Evolutionary conservation across 1,140 invertebrate species (phyloP).

Genomic region (Magallana ariakensis): DNA sequence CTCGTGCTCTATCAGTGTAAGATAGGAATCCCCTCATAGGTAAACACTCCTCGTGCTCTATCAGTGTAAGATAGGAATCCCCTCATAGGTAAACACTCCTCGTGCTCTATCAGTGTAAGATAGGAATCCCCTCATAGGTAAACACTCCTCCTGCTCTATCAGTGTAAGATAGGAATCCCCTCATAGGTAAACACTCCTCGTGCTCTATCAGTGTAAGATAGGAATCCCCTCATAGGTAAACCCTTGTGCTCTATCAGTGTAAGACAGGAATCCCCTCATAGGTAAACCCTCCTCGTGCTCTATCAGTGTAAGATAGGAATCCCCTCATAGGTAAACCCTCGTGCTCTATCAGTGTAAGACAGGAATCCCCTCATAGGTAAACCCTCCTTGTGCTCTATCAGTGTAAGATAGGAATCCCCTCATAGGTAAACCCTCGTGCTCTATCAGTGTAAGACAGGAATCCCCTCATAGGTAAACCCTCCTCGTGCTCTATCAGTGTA

Average conservation of each 20-base stretch:
- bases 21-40: not conserved
- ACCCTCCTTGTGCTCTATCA: not conserved
- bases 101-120: no score
- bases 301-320: not conserved
- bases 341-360: not conserved
- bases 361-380: not conserved
- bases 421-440: not conserved
- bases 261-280: not conserved
- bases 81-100: no score
- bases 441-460: not conserved
- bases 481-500: not conserved
- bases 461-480: not conserved
- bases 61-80: no score
- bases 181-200: no score
- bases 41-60: not conserved
- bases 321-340: not conserved
- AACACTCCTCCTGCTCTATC: no score
- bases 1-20: not conserved
- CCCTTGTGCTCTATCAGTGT: not conserved
- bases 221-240: not conserved
- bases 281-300: not conserved
- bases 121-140: no score
- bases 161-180: no score
- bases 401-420: not conserved
- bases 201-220: not conserved